These are phyloP conservation scores for Torymus texanus DNA, from an alignment of 2,888 invertebrate genomes.

Conservation along the genomic window DNA sequence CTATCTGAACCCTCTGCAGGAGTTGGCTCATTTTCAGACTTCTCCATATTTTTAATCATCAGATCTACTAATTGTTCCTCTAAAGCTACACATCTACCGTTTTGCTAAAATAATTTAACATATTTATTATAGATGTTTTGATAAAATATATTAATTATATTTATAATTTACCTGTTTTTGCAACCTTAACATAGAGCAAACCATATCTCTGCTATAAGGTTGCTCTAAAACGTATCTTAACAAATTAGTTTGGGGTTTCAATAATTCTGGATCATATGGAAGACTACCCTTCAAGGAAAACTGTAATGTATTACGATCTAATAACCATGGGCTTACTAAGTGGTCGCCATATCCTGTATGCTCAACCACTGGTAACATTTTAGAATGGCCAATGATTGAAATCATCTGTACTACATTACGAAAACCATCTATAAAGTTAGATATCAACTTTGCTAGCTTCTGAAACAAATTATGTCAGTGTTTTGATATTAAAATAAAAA, in stretches of 20 bases:
- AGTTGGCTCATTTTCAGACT: slow-evolving; percentile 83
- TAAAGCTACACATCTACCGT: slow-evolving; percentile 89
- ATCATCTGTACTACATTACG: slow-evolving; percentile 97
- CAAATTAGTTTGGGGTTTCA: slow-evolving; percentile 91
- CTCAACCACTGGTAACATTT: slow-evolving; percentile 95
- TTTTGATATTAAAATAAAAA: slow-evolving; percentile 11
- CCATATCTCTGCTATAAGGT: slow-evolving; percentile 96
- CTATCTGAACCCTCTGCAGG: slow-evolving; percentile 79
- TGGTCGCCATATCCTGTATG: slow-evolving; percentile 94
- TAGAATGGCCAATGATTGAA: slow-evolving; percentile 91
- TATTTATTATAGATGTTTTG: background rate
- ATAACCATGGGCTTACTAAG: slow-evolving; percentile 93
- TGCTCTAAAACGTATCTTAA: slow-evolving; percentile 94
- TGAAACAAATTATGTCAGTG: slow-evolving; percentile 72
- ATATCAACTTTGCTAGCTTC: slow-evolving; percentile 90
- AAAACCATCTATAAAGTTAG: slow-evolving; percentile 94
- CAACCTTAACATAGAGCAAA: slow-evolving; percentile 94
- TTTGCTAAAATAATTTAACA: slow-evolving; percentile 77
- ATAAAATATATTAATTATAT: slow-evolving; percentile 8
- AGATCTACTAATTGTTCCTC: slow-evolving; percentile 95
- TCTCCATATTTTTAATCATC: slow-evolving; percentile 93
- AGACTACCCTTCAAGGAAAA: slow-evolving; percentile 84
- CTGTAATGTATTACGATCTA: slow-evolving; percentile 90
- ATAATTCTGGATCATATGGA: slow-evolving; percentile 91
- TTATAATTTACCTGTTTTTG: slow-evolving; percentile 85